Percentiles rank a stretch among this genome's conserved stretches.
These are phyloP conservation scores for Omphaloscelis lunosa DNA, from an alignment of 2,888 invertebrate species.

Conservation along the genomic window DNA sequence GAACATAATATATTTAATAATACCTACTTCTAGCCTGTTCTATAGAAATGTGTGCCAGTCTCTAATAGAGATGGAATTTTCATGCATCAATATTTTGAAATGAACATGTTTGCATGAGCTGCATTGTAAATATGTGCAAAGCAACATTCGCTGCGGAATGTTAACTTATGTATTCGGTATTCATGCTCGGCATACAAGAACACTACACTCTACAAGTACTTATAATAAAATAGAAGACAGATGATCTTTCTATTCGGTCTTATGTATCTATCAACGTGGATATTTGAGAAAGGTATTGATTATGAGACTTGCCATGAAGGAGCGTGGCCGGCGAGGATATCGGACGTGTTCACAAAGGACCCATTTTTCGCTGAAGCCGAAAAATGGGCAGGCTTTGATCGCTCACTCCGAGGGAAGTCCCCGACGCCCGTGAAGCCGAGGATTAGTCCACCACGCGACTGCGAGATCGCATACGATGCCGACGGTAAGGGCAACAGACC, in stretches of 20 bases:
- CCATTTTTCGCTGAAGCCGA: constrained; percentile 90
- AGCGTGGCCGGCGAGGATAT: constrained; percentile 86
- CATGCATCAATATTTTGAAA: constrained; percentile 64
- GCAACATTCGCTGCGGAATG: constrained; percentile 78
- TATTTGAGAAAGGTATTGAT: constrained; percentile 81
- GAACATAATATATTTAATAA: constrained; percentile 4
- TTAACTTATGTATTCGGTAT: constrained; percentile 69
- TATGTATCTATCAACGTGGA: constrained; percentile 54
- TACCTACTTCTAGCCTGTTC: constrained; percentile 12
- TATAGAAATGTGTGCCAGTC: constrained; percentile 56
- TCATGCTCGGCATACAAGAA: constrained; percentile 75
- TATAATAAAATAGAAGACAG: constrained; percentile 45
- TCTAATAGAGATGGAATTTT: constrained; percentile 61
- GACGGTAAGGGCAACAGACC: constrained; percentile 92
- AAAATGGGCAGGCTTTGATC: constrained; percentile 90
- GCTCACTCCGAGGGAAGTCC: constrained; percentile 91
- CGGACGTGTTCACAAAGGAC: constrained; percentile 88
- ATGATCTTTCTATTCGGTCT: constrained; percentile 43
- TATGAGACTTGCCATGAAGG: constrained; percentile 88
- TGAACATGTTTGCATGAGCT: constrained; percentile 82
- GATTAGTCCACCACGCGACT: constrained; percentile 92
- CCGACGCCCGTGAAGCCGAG: constrained; percentile 94
- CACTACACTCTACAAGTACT: constrained; percentile 83
- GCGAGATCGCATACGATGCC: constrained; percentile 94
- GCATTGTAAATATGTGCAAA: constrained; percentile 88